Base-by-base conservation (phyloP, 2,888 invertebrate species). In the Gisinianus flammeolus region DNA sequence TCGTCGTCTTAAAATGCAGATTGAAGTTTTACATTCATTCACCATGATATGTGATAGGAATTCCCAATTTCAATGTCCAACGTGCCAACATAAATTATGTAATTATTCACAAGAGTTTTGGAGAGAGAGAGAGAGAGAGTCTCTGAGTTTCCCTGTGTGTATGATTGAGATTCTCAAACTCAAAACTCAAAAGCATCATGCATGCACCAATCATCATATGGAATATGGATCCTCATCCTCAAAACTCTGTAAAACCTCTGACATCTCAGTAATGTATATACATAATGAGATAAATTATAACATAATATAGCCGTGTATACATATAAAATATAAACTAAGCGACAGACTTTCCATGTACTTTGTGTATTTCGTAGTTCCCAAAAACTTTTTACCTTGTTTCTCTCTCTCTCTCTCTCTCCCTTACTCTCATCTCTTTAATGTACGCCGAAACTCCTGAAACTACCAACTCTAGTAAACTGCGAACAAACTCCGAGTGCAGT, bases 21-120 rank as follows among this genome's bases (percentile, higher is more conserved):
- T 16, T 4, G 19, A n/a, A n/a, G 54, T 54, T 54, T 3, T 54
- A 54, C 54, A n/a, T n/a, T n/a, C n/a, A n/a, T n/a, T n/a, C n/a
- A n/a, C n/a, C n/a, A n/a, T n/a, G n/a, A n/a, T n/a, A n/a, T n/a
- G 8, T 54, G 54, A 54, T 5, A 3, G n/a, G 54, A 54, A 54
- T 54, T 54, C n/a, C 54, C n/a, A 54, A 54, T 54, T n/a, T n/a
- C n/a, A n/a, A n/a, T n/a, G n/a, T 54, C 54, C 54, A 54, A 54
- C n/a, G 54, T 54, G n/a, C 54, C 54, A 54, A n/a, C 54, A 54
- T 54, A 54, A 54, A 54, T 54, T 54, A 54, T 54, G 54, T 54
- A 54, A 54, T 54, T 54, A 54, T n/a, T n/a, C 16, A 4, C 16
- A 54, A 10, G 16, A 6, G 16, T 16, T 10, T 44, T 44, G 44